Conservation (phyloP, 2,888 invertebrate species). For the Ethmia dodecea region DNA sequence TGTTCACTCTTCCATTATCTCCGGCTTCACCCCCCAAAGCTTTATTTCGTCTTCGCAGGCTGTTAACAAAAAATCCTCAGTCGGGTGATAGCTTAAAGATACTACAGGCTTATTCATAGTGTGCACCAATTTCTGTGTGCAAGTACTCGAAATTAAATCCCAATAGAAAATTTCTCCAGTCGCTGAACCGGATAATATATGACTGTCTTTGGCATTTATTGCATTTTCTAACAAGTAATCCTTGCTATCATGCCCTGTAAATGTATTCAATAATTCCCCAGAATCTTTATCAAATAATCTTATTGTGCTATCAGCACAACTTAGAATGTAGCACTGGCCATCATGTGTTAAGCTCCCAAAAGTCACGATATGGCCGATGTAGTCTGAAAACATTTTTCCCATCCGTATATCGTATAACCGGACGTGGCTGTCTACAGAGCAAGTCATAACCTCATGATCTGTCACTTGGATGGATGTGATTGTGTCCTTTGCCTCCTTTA, state of each 20-base stretch:
- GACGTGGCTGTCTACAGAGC: constrained; percentile 92
- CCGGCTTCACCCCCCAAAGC: constrained; percentile 77
- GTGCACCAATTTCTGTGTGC: constrained; percentile 67
- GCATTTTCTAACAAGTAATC: constrained; percentile 93
- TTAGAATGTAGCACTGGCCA: constrained; percentile 92
- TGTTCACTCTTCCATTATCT: constrained; percentile 34
- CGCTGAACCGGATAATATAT: constrained; percentile 93
- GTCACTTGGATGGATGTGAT: constrained; percentile 88
- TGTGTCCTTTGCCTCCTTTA: constrained; percentile 96
- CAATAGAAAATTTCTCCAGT: constrained; percentile 92
- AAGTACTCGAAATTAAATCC: constrained; percentile 87
- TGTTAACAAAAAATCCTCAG: constrained; percentile 82
- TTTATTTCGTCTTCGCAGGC: constrained; percentile 85
- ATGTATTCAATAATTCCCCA: constrained; percentile 77
- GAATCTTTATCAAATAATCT: constrained; percentile 90
- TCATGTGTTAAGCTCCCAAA: constrained; percentile 92
- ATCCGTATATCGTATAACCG: constrained; percentile 94
- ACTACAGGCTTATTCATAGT: constrained; percentile 81
- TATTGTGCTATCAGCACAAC: constrained; percentile 89
- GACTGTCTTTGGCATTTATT: constrained; percentile 89
- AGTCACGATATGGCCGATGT: constrained; percentile 90
- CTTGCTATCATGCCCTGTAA: constrained; percentile 88
- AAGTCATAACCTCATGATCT: constrained; percentile 92
- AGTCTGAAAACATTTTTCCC: constrained; percentile 90
- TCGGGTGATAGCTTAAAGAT: constrained; percentile 90